Evolutionary conservation across 2,113 vertebrate species (phyloP).

Genomic region (Onychostoma macrolepis): DNA sequence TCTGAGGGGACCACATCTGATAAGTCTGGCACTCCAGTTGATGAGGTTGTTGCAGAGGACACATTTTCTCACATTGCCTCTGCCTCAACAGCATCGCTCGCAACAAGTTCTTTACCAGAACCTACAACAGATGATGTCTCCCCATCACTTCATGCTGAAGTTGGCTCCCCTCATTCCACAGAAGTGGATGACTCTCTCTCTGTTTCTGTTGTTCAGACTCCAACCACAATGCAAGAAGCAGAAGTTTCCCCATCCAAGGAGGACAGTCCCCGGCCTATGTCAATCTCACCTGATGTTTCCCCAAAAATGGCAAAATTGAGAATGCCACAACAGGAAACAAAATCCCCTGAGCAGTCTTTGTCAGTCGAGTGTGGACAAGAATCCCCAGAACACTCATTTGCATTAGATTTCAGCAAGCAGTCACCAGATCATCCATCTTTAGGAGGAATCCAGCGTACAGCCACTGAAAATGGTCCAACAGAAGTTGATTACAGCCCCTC

Average conservation of each 20-base stretch:
- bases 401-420: constrained; percentile 91
- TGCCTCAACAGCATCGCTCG: constrained; percentile 92
- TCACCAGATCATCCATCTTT: constrained; percentile 86
- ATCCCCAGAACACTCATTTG: constrained; percentile 92
- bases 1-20: constrained; percentile 96
- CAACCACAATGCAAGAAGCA: constrained; percentile 91
- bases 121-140: constrained; percentile 92
- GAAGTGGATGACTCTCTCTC: constrained; percentile 98
- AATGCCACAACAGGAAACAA: constrained; percentile 78
- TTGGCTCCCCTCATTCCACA: constrained; percentile 94
- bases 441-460: constrained; percentile 72
- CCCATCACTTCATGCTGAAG: constrained; percentile 93
- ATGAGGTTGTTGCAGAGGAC: constrained; percentile 93
- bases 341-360: constrained; percentile 90
- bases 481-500: constrained; percentile 93
- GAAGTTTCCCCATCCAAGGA: constrained; percentile 94
- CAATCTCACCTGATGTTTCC: constrained; percentile 94
- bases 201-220: constrained; percentile 94
- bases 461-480: constrained; percentile 93
- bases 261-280: constrained; percentile 94
- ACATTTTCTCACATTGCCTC: constrained; percentile 96
- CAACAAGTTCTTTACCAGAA: constrained; percentile 94
- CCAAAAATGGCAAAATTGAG: constrained; percentile 86
- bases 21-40: constrained; percentile 90
- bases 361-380: constrained; percentile 88